Percentiles rank a stretch among this genome's conserved stretches.
These are phyloP conservation scores for Crocallis elinguaria DNA, from an alignment of 2,888 invertebrate species.

Conservation along the genomic window DNA sequence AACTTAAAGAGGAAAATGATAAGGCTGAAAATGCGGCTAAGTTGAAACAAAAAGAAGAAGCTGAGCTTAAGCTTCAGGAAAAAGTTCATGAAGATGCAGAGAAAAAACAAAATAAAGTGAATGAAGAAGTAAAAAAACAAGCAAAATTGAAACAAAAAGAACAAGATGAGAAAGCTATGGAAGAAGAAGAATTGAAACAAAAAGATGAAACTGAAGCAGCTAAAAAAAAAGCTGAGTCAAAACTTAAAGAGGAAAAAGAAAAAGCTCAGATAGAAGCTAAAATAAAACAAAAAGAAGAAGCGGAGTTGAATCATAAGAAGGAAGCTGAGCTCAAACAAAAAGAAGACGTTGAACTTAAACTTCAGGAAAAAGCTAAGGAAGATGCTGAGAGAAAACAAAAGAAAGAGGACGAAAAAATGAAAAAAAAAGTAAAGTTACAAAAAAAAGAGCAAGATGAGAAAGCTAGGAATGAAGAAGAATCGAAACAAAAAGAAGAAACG, in stretches of 20 bases:
- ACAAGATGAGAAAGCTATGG: constrained; percentile 15
- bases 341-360: constrained; percentile 23
- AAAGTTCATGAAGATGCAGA: constrained; percentile 10
- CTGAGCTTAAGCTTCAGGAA: no score
- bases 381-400: not conserved
- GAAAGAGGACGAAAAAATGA: constrained; percentile 1
- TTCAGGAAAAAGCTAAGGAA: not conserved
- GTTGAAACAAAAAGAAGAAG: constrained; percentile 12
- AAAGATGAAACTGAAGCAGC: constrained; percentile 1
- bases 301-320: constrained; percentile 14
- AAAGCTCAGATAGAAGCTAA: constrained; percentile 8
- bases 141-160: constrained; percentile 7
- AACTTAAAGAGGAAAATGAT: no score
- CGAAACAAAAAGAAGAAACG: constrained; percentile 19
- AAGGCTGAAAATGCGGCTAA: constrained; percentile 13
- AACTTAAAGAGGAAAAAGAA: constrained; percentile 10
- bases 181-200: constrained; percentile 12
- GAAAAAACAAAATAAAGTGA: constrained; percentile 3
- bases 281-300: constrained; percentile 5
- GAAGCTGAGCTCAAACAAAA: constrained; percentile 4
- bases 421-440: constrained; percentile 19
- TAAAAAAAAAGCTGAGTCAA: constrained; percentile 18
- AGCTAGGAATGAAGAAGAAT: constrained; percentile 11
- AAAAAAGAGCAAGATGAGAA: constrained; percentile 12
- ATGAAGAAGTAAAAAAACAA: constrained; percentile 18